Percentiles rank a stretch among this genome's conserved stretches.
Conservation (phyloP, 2,888 invertebrate genomes). For the Polyploca ridens region DNA sequence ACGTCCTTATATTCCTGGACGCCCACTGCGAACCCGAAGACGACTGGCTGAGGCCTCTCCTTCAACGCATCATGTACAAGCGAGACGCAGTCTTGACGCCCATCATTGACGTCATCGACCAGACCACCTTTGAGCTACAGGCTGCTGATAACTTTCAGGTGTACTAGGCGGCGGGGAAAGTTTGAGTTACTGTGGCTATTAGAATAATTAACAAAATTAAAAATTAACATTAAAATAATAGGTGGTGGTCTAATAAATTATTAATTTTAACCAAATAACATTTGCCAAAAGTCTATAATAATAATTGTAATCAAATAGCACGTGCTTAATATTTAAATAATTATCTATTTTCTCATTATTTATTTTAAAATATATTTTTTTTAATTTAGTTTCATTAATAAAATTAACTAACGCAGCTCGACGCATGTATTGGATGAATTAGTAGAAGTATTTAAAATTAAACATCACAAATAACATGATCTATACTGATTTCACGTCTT, state of each 20-base stretch:
- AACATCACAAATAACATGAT: neutral
- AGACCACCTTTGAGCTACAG: conserved; percentile 87
- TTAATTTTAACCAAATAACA: neutral
- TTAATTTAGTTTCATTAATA: no score
- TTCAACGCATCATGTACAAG: conserved; percentile 86
- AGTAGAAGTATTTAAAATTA: neutral
- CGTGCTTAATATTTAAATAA: no score
- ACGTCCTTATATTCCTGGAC: conserved; percentile 94
- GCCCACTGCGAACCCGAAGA: conserved; percentile 94
- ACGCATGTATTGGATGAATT: neutral
- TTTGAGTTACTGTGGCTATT: conserved; percentile 4
- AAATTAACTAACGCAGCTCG: neutral
- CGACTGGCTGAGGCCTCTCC: conserved; percentile 94
- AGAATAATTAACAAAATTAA: neutral
- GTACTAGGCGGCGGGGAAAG: neutral
- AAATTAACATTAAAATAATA: neutral
- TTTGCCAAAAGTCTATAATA: neutral
- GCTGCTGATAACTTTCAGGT: conserved; percentile 69
- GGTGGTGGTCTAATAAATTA: neutral
- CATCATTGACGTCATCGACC: conserved; percentile 95
- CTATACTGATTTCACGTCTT: neutral
- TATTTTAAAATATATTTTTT: no score
- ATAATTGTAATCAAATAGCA: neutral
- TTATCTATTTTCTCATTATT: no score
- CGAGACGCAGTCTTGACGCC: conserved; percentile 93